Evolutionary conservation across 2,888 invertebrate genomes (phyloP).

Genomic region (Drosophila tripunctata): DNA sequence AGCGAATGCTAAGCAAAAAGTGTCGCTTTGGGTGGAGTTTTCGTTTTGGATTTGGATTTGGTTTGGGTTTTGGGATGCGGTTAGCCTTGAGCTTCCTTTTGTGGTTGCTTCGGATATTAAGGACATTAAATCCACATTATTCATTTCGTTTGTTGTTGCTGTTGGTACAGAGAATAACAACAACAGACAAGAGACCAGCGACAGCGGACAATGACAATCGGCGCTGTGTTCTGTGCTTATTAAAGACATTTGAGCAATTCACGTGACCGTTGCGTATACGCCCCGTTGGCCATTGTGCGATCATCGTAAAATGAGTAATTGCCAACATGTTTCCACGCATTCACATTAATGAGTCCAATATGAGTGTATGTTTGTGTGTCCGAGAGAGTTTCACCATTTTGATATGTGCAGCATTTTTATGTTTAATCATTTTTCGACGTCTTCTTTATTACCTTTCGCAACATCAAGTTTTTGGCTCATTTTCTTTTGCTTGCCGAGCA

Average conservation of each 20-base stretch:
- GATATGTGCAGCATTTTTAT: conserved; percentile 69
- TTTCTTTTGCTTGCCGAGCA: conserved; percentile 25
- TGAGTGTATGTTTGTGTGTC: conserved; percentile 28
- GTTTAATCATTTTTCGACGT: conserved; percentile 73
- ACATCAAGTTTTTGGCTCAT: conserved; percentile 56
- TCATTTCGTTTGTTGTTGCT: conserved; percentile 55
- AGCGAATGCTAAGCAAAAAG: conserved; percentile 42
- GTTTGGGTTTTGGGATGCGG: conserved; percentile 16
- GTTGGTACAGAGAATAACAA: conserved; percentile 5
- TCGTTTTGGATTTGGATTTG: conserved; percentile 23
- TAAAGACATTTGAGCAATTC: conserved; percentile 66
- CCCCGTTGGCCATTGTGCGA: conserved; percentile 65
- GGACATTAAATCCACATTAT: conserved; percentile 75
- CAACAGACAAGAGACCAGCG: conserved; percentile 15
- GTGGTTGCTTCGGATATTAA: conserved; percentile 68
- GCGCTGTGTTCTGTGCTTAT: conserved; percentile 49
- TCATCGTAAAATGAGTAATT: conserved; percentile 81
- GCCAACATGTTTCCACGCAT: conserved; percentile 75
- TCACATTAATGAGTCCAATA: conserved; percentile 69
- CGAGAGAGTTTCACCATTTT: conserved; percentile 26
- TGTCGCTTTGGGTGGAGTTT: conserved; percentile 29
- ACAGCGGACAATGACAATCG: conserved; percentile 60
- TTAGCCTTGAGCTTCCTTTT: conserved; percentile 50
- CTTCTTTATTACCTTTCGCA: conserved; percentile 67
- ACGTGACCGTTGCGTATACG: conserved; percentile 66